Conservation (phyloP, 2,113 vertebrate species). For the Motacilla tschutschensis region DNA sequence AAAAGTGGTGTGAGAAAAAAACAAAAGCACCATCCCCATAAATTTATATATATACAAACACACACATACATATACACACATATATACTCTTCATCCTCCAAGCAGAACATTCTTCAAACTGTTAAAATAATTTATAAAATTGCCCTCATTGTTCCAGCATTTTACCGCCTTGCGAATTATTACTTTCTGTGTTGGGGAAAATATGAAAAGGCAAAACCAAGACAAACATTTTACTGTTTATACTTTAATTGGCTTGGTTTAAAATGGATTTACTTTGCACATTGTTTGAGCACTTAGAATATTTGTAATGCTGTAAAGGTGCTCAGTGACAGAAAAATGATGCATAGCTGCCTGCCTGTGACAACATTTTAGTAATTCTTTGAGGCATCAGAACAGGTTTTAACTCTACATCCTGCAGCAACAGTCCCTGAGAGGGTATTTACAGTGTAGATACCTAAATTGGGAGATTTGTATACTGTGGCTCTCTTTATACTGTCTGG, state of each 20-base stretch:
- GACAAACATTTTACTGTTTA: not conserved
- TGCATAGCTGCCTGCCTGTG: conserved; percentile 2
- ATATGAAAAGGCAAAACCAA: not conserved
- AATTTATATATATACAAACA: not conserved
- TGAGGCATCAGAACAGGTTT: not conserved
- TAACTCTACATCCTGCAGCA: not conserved
- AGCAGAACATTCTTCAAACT: not conserved
- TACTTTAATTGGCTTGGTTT: not conserved
- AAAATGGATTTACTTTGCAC: conserved; percentile 8
- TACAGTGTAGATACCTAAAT: conserved; percentile 10
- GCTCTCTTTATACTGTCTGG: not conserved
- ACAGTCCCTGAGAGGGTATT: conserved; percentile 30
- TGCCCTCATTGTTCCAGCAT: conserved; percentile 8
- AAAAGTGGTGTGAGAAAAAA: not conserved
- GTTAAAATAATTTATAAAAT: conserved; percentile 16
- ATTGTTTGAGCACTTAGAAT: conserved; percentile 22
- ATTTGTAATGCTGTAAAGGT: conserved; percentile 24
- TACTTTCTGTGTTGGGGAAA: not conserved
- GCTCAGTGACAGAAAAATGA: conserved; percentile 39
- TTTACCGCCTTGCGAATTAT: not conserved
- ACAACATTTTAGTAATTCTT: conserved; percentile 33
- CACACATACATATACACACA: not conserved
- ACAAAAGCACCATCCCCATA: rapidly evolving
- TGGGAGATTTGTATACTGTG: conserved; percentile 44
- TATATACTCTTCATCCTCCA: not conserved